phyloP scores from a whole-genome alignment of 2,888 invertebrate genomes.

The Elmis aenea region DNA sequence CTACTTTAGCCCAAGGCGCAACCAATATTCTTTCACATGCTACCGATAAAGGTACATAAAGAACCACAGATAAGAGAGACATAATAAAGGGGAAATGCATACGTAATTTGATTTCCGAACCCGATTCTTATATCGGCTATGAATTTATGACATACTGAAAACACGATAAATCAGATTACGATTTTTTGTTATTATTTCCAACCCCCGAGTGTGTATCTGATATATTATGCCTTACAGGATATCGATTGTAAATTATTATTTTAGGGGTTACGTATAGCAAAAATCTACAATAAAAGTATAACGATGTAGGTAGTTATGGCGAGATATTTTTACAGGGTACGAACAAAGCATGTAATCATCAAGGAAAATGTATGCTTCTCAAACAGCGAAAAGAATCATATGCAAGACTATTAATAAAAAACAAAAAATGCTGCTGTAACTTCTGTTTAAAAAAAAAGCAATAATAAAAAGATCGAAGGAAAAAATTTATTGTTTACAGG shows the following conservation, averaged over 20 bases:
- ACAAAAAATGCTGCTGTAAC: too few species aligned
- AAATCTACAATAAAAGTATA: too few species aligned
- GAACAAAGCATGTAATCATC: too few species aligned
- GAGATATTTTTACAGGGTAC: too few species aligned
- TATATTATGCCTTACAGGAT: conserved; percentile 26
- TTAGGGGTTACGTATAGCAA: too few species aligned
- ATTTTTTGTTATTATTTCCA: conserved; percentile 34
- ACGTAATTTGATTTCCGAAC: conserved; percentile 44
- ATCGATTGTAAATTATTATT: conserved; percentile 29
- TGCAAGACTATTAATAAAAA: too few species aligned
- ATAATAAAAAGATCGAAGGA: too few species aligned
- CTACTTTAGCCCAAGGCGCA: conserved; percentile 9
- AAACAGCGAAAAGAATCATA: too few species aligned
- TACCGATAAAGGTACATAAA: conserved; percentile 41
- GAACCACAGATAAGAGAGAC: conserved; percentile 38
- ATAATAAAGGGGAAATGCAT: conserved; percentile 43
- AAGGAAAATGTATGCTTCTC: too few species aligned
- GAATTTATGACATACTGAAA: conserved; percentile 30
- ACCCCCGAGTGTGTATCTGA: conserved; percentile 28
- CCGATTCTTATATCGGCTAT: conserved; percentile 27
- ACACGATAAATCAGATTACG: conserved; percentile 39
- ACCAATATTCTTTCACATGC: conserved; percentile 29
- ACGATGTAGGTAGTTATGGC: too few species aligned
- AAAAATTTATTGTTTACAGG: too few species aligned
- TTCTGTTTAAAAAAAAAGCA: too few species aligned